phyloP scores from a whole-genome alignment of 2,888 invertebrate genomes.

The Agrotis exclamationis region DNA sequence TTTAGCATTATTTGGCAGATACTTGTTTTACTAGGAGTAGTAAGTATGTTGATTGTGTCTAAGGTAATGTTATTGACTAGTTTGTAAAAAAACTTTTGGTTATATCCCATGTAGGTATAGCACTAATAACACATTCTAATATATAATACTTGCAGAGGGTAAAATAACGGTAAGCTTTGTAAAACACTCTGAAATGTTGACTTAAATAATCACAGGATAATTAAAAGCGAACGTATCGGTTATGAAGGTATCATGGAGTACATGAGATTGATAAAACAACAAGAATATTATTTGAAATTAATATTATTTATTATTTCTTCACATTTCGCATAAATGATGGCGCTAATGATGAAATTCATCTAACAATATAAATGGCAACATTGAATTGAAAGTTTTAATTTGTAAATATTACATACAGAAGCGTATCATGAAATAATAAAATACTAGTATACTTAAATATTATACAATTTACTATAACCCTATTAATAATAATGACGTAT shows the following conservation, averaged over 20 bases:
- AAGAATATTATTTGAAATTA: conserved; percentile 35
- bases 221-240: too few species aligned
- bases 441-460: conserved; percentile 58
- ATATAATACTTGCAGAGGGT: too few species aligned
- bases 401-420: conserved; percentile 80
- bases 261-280: conserved; percentile 15
- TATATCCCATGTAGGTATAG: too few species aligned
- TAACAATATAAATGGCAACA: conserved; percentile 53
- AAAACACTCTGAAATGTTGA: too few species aligned
- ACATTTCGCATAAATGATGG: conserved; percentile 42
- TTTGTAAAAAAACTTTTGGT: too few species aligned
- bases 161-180: too few species aligned
- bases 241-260: background rate
- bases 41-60: too few species aligned
- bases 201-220: too few species aligned
- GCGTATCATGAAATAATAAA: conserved; percentile 65
- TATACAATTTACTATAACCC: conserved; percentile 56
- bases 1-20: background rate
- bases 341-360: conserved; percentile 45
- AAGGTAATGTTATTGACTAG: too few species aligned
- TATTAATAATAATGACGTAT: conserved; percentile 55
- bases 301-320: conserved; percentile 63
- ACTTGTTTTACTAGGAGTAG: too few species aligned
- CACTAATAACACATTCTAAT: too few species aligned
- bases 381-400: conserved; percentile 60